phyloP scores from a whole-genome alignment of 92 coral and sea anemone species.

The Blastomussa wellsi region DNA sequence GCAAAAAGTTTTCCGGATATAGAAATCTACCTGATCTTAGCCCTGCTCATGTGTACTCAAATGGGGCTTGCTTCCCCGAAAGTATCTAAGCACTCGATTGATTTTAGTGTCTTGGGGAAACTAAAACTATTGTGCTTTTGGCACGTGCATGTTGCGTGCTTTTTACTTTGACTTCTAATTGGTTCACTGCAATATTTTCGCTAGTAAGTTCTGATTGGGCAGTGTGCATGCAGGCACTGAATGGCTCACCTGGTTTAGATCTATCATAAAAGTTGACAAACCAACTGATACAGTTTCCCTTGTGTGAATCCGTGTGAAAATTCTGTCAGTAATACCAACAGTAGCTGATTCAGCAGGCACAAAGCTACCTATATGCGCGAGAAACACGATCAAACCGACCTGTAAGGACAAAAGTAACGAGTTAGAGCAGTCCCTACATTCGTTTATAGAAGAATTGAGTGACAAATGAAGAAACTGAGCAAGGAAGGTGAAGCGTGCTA shows the following conservation, averaged over 20 bases:
- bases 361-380: constrained; percentile 96
- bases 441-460: not conserved
- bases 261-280: constrained; percentile 97
- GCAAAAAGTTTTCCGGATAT: too few species aligned
- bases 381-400: constrained; percentile 93
- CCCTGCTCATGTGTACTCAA: too few species aligned
- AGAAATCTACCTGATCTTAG: too few species aligned
- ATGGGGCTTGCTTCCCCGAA: too few species aligned
- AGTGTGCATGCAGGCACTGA: not conserved
- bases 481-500: not conserved
- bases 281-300: constrained; percentile 96
- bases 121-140: too few species aligned
- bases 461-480: not conserved
- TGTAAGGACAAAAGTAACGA: constrained; percentile 8
- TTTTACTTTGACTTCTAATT: too few species aligned
- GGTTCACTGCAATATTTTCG: too few species aligned
- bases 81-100: too few species aligned
- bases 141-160: too few species aligned
- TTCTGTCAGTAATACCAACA: constrained; percentile 89
- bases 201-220: too few species aligned
- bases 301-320: constrained; percentile 96
- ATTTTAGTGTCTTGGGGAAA: too few species aligned
- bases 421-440: not conserved
- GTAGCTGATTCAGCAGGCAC: constrained; percentile 96
- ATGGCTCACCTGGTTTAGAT: constrained; percentile 83